Base-by-base conservation (phyloP, 2,888 invertebrate species). In the Caenorhabditis zanzibari region DNA sequence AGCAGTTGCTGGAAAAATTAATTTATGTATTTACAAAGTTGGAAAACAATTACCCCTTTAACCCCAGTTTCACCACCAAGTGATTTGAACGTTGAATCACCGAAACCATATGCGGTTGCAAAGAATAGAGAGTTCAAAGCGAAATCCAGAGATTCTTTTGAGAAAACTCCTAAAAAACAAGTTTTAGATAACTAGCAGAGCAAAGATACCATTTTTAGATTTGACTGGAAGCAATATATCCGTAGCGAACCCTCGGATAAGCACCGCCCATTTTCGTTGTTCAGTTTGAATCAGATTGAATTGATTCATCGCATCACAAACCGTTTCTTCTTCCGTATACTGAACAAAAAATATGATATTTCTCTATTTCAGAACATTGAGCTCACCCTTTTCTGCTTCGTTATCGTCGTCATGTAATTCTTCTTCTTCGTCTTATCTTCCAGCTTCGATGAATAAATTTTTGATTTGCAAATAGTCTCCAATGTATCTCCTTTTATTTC, bases 101-200 rank as follows among this genome's bases (percentile, higher is more conserved):
- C 80, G 24, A 68, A 63, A 2, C 73, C 80, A 26, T 80, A 80
- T 6, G 58, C 24, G 16, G 58, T 66, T 9, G 80, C 80, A 26
- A 80, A 80, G 28, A 80, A 80, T 4, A 80, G 35, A 14, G 80
- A 73, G n/a, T 80, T 59, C 22, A 80, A 41, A 0, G 73, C 80
- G 28, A 80, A 80, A 4, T 52, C n/a, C 12, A 80, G 24, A 56
- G 58, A 47, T 9, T 72, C 64, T 14, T 32, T n/a, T 3, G 56
- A 38, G 16, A 72, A 28, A 28, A 56, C 7, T 19, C 59, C 75
- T 73, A 38, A 73, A 73, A 28, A 19, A 59, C 4, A 32, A 6
- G 32, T 32, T 32, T 32, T 7, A 32, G 32, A 32, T 5, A 16
- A 58, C 10, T n/a, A 19, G 4, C 14, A 54, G 26, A 22, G 14